A percentile compares a stretch with the other conserved stretches of the same genome.
Conservation (phyloP, 2,888 invertebrate species). For the Onthophagus sagittarius region DNA sequence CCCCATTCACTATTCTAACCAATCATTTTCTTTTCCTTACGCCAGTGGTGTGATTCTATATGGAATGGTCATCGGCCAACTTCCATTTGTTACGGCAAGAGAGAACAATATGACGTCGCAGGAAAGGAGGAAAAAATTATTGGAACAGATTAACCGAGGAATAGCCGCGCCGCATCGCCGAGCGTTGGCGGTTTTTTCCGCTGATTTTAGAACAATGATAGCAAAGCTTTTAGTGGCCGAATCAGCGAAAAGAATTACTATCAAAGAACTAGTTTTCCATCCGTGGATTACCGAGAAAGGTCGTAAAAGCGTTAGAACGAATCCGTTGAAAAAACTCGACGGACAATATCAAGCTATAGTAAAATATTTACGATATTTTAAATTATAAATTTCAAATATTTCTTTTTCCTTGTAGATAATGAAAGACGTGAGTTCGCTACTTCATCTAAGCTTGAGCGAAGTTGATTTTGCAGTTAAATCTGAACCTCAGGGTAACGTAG, state of each 20-base stretch:
- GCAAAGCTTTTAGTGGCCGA: constrained; percentile 55
- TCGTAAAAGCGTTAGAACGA: constrained; percentile 51
- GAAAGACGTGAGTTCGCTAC: constrained; percentile 54
- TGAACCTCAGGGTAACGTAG: constrained; percentile 56
- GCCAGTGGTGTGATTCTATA: constrained; percentile 69
- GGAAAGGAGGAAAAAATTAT: constrained; percentile 58
- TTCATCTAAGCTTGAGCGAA: constrained; percentile 47
- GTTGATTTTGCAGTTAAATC: constrained; percentile 52
- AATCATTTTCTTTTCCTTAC: constrained; percentile 22
- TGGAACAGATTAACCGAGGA: constrained; percentile 64
- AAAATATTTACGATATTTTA: background rate
- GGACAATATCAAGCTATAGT: constrained; percentile 38
- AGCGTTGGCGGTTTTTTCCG: constrained; percentile 50
- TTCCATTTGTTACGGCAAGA: constrained; percentile 59
- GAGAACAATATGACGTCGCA: constrained; percentile 48
- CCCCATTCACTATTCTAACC: constrained; percentile 8
- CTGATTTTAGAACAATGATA: constrained; percentile 51
- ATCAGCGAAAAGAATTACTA: constrained; percentile 54
- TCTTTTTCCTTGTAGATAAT: constrained; percentile 37
- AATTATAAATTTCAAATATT: background rate
- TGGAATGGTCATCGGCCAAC: constrained; percentile 69
- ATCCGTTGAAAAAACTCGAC: constrained; percentile 49
- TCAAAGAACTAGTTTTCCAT: constrained; percentile 56
- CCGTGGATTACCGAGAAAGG: constrained; percentile 57
- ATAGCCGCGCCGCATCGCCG: constrained; percentile 57